Evolutionary conservation across 2,113 vertebrate genomes (phyloP).

Genomic region (Platichthys flesus): DNA sequence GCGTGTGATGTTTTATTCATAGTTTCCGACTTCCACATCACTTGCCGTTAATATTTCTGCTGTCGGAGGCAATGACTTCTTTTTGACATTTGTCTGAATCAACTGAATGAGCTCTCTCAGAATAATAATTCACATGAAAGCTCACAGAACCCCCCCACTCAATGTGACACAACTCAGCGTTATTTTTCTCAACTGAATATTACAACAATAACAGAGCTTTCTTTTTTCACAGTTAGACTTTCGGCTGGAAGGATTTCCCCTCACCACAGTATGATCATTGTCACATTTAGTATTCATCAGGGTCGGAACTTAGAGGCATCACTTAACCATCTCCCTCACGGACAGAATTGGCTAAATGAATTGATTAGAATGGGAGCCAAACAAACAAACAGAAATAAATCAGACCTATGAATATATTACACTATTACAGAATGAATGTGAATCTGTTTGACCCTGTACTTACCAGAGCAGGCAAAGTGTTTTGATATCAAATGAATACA

Average conservation of each 20-base stretch:
- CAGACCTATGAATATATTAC: no score
- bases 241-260: neutral
- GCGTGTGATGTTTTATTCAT: slow-evolving; percentile 67
- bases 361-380: no score
- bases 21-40: slow-evolving; percentile 45
- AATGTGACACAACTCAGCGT: slow-evolving; percentile 1
- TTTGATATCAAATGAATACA: no score
- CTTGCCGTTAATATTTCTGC: slow-evolving; percentile 57
- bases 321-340: no score
- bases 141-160: slow-evolving; percentile 10
- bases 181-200: neutral
- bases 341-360: no score
- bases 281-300: neutral
- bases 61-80: slow-evolving; percentile 53
- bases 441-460: no score
- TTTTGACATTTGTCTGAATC: slow-evolving; percentile 22
- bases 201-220: neutral
- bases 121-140: slow-evolving; percentile 38
- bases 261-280: neutral
- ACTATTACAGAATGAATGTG: no score
- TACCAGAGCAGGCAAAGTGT: no score
- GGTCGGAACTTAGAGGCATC: neutral
- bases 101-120: slow-evolving; percentile 2
- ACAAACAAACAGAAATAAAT: no score
- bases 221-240: neutral